These are phyloP conservation scores for Sylvia atricapilla DNA, from an alignment of 2,113 vertebrate genomes.

Conservation along the genomic window DNA sequence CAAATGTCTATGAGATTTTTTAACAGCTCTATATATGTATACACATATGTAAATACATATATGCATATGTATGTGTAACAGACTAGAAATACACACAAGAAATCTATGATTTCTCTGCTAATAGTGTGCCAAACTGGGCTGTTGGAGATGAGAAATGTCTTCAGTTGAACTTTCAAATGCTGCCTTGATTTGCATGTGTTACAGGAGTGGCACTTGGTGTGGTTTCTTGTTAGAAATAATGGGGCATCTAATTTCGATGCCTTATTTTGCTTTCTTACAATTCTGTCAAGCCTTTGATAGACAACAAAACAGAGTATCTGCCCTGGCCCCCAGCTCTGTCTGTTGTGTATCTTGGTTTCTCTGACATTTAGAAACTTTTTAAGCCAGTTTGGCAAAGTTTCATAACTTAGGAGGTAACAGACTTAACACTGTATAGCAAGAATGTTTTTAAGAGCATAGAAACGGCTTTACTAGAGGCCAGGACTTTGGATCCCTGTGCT, in stretches of 20 bases:
- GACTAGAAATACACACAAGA: not conserved
- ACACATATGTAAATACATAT: not conserved
- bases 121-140: not conserved
- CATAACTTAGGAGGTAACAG: not conserved
- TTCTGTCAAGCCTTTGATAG: not conserved
- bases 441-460: not conserved
- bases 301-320: not conserved
- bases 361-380: not conserved
- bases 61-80: not conserved
- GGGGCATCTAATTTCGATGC: not conserved
- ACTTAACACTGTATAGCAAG: not conserved
- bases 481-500: not conserved
- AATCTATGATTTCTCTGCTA: not conserved
- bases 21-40: not conserved
- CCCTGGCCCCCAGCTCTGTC: not conserved
- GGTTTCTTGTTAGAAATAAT: not conserved
- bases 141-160: not conserved
- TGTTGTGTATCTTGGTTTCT: not conserved
- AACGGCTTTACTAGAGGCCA: not conserved
- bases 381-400: not conserved
- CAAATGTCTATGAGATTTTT: not conserved
- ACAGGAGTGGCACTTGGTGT: not conserved
- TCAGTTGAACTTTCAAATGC: not conserved
- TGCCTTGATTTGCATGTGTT: accelerated
- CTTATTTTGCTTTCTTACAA: not conserved